Evolutionary conservation across 2,888 invertebrate genomes (phyloP).

Genomic region (Lithophane leautieri): DNA sequence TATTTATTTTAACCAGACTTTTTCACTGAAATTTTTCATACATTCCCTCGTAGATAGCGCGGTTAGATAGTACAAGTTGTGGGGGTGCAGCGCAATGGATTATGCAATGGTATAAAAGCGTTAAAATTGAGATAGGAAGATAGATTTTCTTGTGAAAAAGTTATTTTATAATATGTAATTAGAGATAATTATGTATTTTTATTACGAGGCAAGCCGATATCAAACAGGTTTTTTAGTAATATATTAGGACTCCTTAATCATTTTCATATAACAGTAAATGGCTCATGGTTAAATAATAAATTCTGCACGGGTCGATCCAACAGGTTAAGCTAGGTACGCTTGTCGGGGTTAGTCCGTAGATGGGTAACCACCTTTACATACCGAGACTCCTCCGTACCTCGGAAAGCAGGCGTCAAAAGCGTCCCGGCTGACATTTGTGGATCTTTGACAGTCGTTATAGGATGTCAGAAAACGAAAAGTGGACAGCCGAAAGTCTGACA

Average conservation of each 20-base stretch:
- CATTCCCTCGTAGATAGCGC: conserved; percentile 52
- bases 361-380: no score
- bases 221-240: no score
- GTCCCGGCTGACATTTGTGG: no score
- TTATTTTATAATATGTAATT: neutral
- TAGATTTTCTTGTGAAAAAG: neutral
- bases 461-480: no score
- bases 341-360: no score
- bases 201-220: neutral
- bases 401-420: no score
- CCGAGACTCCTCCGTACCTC: no score
- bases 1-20: conserved; percentile 68
- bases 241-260: neutral
- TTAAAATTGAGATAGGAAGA: conserved; percentile 13
- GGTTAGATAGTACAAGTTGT: conserved; percentile 37
- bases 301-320: no score
- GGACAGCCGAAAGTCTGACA: no score
- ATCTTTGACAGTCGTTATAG: no score
- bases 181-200: neutral
- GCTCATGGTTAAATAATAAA: no score
- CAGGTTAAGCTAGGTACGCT: no score
- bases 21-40: conserved; percentile 61
- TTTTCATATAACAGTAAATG: neutral
- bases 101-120: conserved; percentile 43
- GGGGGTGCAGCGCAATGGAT: conserved; percentile 29